Evolutionary conservation across 2,888 invertebrate genomes (phyloP), one percentile per base, ranked within the genome.

Genomic region (Tinea semifulvella): DNA sequence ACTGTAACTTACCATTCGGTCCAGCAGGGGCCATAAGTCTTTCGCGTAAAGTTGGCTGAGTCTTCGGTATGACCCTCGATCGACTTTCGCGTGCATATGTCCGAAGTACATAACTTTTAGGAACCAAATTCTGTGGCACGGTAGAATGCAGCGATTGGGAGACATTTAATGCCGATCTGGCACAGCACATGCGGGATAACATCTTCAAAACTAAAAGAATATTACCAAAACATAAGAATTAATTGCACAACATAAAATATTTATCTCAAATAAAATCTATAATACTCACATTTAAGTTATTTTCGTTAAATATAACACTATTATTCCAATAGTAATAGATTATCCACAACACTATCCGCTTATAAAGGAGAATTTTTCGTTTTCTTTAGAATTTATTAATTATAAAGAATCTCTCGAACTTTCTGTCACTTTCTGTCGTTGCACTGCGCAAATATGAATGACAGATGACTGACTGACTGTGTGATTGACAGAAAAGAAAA

Each of bases 11-110:
- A 91, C 93, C 91, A 63, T 88, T 88, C 50, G 88, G 88, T 46
- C 89, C 86, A 43, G 92, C 88, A 28, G 94, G 92, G 47, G 88
- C 88, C 87, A 90, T 88, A 2, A 87, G 74, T 48, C 77, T 83
- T 62, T 94, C 92, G 60, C 88, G 87, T 2, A 93, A 48, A 7
- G 88, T 83, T 46, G 82, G 75, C 47, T 79, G 76, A 17, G 84
- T 68, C 47, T 72, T 68, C 47, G 79, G 61, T 22, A 66, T 63
- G 43, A 71, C 54, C 42, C 68, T 64, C 25, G 73, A 58, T 11
- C 79, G 67, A n/a, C 82, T 61, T 47, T 85, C 85, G 13, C 82
- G 71, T 4, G 84, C 76, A 62, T 84, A 86, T 46, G 75, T 83
- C 54, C 86, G 68, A 43, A 82, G 56, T n/a, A 77, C 60, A 60